Evolutionary conservation across 2,797 vertebrate genomes (phyloP).

Genomic region (Cacajao melanocephalus): DNA sequence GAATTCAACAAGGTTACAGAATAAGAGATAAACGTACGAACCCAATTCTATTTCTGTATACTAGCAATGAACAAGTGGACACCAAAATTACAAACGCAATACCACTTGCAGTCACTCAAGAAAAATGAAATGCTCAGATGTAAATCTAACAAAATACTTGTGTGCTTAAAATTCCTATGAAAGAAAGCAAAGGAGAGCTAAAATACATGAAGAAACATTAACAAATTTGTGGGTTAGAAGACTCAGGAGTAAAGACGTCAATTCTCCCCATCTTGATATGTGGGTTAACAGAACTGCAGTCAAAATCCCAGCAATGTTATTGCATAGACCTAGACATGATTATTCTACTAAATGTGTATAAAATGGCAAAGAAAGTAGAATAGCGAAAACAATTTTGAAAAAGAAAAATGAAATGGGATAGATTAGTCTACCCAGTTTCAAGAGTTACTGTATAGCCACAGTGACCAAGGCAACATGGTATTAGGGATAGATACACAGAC

Average conservation of each 20-base stretch:
- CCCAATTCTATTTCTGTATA: neutral
- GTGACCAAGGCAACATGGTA: neutral
- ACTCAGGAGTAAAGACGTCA: neutral
- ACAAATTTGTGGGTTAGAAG: neutral
- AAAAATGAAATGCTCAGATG: neutral
- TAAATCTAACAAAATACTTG: neutral
- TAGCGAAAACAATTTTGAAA: neutral
- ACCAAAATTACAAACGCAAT: neutral
- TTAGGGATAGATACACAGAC: neutral
- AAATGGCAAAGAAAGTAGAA: neutral
- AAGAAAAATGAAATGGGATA: neutral
- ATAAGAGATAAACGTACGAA: neutral
- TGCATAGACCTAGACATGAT: neutral
- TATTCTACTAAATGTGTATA: neutral
- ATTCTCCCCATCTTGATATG: neutral
- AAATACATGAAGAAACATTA: neutral
- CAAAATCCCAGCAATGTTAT: neutral
- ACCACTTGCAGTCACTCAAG: neutral
- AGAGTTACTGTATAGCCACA: neutral
- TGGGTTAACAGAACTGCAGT: neutral
- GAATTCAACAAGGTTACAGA: neutral
- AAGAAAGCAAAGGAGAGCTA: neutral
- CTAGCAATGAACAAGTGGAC: neutral
- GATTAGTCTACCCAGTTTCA: neutral
- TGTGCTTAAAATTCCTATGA: neutral